Percentiles rank a stretch among this genome's conserved stretches.
phyloP scores from a whole-genome alignment of 2,113 vertebrate species.

The Pomatorhinus ruficollis region DNA sequence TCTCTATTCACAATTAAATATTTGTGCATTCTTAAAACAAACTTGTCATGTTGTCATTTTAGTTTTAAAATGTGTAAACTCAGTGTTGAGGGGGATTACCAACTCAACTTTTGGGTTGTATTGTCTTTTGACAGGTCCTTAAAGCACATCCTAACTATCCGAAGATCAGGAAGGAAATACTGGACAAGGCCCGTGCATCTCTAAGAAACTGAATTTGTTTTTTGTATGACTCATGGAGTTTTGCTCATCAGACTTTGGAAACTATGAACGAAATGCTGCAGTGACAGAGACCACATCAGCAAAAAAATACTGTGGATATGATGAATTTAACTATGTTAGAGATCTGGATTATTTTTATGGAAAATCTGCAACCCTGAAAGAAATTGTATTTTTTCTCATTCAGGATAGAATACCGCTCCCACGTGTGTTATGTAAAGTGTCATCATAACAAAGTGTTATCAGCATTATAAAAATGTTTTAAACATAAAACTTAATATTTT shows the following conservation, averaged over 20 bases:
- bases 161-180: slow-evolving; percentile 94
- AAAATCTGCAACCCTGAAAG: background rate
- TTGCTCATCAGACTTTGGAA: background rate
- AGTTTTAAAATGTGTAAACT: background rate
- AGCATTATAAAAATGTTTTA: background rate
- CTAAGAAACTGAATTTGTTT: slow-evolving; percentile 79
- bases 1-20: background rate
- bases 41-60: background rate
- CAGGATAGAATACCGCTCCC: background rate
- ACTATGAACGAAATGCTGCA: background rate
- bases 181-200: slow-evolving; percentile 92
- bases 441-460: background rate
- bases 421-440: background rate
- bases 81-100: background rate
- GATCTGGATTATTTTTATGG: background rate
- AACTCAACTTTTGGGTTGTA: background rate
- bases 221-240: background rate
- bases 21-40: background rate
- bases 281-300: background rate
- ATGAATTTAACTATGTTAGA: background rate
- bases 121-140: slow-evolving; percentile 82
- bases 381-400: background rate
- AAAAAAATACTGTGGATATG: background rate
- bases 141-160: slow-evolving; percentile 91
- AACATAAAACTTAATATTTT: background rate